Base-by-base conservation (phyloP, 2,113 vertebrate genomes). In the Microcebus griseorufus region DNA sequence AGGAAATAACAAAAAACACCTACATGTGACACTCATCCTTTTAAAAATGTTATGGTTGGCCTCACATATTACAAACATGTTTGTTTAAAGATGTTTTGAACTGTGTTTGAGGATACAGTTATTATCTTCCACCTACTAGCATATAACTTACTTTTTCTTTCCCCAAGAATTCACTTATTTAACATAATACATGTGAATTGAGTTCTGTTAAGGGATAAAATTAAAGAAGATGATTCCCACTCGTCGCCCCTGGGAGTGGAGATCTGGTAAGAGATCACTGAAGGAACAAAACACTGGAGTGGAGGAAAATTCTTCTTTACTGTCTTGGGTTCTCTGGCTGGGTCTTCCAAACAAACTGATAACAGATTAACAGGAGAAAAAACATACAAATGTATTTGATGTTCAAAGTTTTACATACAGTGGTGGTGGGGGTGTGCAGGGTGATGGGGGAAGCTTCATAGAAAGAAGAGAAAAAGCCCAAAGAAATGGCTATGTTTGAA, bases 41-140 rank as follows among this genome's bases (percentile, higher is more conserved):
- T 69, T 51, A 6, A 76, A 76, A 67, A 90, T 83, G 23, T 69
- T 58, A 58, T 60, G n/a, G 70, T 78, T 60, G 13, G 4, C 37
- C 17, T 84, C 70, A 94, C 32, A 39, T 48, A 76, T 58, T 90
- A 67, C 8, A 84, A 90, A 37, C 32, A 23, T 65, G 23, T 76
- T 76, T 76, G 48, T 83, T 89, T 89, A 37, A 65, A 55, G 51
- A 7, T 67, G 9, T 76, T 87, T 90, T 78, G 32, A 58, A 37
- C 42, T 67, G 3, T 73, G 25, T 60, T 48, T 79, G 32, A 65
- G 23, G 60, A 84, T 90, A 51, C 6, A 76, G 25, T 58, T 76
- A 42, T 53, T 82, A 23, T 48, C 87, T 76, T 32, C 32, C 3
- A 58, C 48, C 37, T 79, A 18, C 20, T 55, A 51, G 45, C 22